Evolutionary conservation across 30 jellyfish, hydroid and myxozoan species (phyloP).

Genomic region (Rhopilema esculentum): DNA sequence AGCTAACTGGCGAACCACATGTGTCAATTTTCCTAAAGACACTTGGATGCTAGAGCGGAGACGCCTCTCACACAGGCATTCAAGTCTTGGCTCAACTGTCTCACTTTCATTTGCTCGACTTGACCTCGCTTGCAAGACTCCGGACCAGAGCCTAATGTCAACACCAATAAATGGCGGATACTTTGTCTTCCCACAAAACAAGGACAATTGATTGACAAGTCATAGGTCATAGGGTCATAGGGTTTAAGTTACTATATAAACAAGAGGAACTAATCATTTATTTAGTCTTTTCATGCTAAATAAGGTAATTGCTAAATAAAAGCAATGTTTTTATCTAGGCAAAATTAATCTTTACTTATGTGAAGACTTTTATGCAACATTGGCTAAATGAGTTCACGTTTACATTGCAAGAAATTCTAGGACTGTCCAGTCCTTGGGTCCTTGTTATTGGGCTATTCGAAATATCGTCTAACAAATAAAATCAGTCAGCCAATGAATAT

Average conservation of each 20-base stretch:
- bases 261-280: background rate
- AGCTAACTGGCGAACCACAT: conserved; percentile 34
- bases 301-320: too few relatives aligned
- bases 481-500: too few relatives aligned
- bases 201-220: background rate
- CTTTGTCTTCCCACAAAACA: conserved; percentile 31
- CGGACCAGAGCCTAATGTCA: conserved; percentile 50
- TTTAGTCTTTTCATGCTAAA: too few relatives aligned
- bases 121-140: conserved; percentile 63
- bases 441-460: too few relatives aligned
- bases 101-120: conserved; percentile 58
- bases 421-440: too few relatives aligned
- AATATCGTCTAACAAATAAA: too few relatives aligned
- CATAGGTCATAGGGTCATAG: background rate
- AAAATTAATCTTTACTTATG: too few relatives aligned
- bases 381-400: too few relatives aligned
- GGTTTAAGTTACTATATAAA: background rate
- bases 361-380: too few relatives aligned
- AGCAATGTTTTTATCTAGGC: too few relatives aligned
- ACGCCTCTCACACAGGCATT: conserved; percentile 36
- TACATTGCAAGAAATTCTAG: too few relatives aligned
- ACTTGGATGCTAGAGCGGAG: conserved; percentile 51
- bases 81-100: conserved; percentile 41
- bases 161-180: conserved; percentile 33
- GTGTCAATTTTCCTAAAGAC: conserved; percentile 49